Conservation (phyloP, 2,797 vertebrate genomes). For the Knipowitschia caucasica region DNA sequence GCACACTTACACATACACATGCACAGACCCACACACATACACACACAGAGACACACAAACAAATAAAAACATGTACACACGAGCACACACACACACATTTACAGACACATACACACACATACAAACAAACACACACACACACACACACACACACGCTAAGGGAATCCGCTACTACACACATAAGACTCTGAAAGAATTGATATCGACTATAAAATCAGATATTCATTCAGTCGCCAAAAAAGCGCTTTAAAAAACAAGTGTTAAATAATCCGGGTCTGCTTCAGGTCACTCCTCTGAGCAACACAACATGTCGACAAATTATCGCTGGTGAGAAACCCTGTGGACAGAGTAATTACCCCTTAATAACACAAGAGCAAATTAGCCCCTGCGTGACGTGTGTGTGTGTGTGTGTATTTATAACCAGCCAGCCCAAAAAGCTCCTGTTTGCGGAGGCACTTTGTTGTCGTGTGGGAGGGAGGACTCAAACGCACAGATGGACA, state of each 20-base stretch:
- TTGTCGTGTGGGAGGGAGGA: slow-evolving; percentile 23
- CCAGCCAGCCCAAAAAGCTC: not conserved
- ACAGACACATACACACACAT: too few species aligned
- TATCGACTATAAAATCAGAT: not conserved
- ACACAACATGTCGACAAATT: not conserved
- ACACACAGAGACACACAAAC: too few species aligned
- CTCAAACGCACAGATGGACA: slow-evolving; percentile 35
- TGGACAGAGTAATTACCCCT: not conserved
- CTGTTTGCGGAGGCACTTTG: slow-evolving; percentile 14
- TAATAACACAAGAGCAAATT: slow-evolving; percentile 1
- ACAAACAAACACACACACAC: too few species aligned
- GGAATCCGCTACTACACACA: too few species aligned
- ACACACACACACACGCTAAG: too few species aligned
- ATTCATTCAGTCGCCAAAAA: not conserved
- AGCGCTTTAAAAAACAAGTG: not conserved
- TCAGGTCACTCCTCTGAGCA: not conserved
- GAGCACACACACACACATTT: too few species aligned
- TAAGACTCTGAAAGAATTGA: too few species aligned
- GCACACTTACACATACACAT: too few species aligned
- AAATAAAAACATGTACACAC: too few species aligned
- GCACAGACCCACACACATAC: too few species aligned
- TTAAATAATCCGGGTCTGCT: slow-evolving; percentile 10
- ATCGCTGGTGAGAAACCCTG: not conserved
- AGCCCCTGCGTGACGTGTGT: not conserved
- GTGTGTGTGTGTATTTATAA: slow-evolving; percentile 12